Conservation (phyloP, 2,113 vertebrate species). For the Acanthisitta chloris region DNA sequence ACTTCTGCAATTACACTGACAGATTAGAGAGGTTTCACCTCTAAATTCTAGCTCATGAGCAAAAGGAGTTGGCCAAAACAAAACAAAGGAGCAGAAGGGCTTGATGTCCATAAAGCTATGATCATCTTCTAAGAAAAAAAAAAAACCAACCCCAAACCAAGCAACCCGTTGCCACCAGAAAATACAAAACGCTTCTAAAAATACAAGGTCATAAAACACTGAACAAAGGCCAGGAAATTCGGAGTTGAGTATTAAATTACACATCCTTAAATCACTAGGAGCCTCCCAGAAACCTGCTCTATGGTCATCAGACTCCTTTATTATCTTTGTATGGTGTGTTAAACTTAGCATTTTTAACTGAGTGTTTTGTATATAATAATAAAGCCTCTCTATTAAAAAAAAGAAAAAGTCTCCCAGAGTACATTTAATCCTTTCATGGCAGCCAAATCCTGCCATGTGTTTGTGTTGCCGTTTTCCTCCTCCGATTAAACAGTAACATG, state of each 20-base stretch:
- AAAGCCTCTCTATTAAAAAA: neutral
- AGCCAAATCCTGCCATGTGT: constrained; percentile 47
- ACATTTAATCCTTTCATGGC: constrained; percentile 41
- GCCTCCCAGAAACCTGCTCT: neutral
- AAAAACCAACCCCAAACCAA: neutral
- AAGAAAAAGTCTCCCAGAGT: neutral
- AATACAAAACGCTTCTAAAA: constrained; percentile 52
- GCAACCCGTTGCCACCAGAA: neutral
- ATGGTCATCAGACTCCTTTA: neutral
- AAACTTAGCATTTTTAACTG: neutral
- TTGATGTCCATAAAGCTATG: neutral
- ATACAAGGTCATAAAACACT: constrained; percentile 22
- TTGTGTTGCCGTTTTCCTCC: constrained; percentile 40
- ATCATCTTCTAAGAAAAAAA: neutral
- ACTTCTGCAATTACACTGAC: neutral
- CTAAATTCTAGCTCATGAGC: neutral
- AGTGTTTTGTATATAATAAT: constrained; percentile 1
- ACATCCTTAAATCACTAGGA: constrained; percentile 1
- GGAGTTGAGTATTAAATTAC: constrained; percentile 19
- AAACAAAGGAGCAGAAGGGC: neutral
- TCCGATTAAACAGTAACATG: constrained; percentile 55
- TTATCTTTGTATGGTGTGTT: neutral
- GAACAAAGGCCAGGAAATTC: constrained; percentile 55
- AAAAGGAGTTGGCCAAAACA: neutral
- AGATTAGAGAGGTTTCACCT: neutral